Conservation (phyloP, 1,140 invertebrate species). For the Sycobia sp. region DNA sequence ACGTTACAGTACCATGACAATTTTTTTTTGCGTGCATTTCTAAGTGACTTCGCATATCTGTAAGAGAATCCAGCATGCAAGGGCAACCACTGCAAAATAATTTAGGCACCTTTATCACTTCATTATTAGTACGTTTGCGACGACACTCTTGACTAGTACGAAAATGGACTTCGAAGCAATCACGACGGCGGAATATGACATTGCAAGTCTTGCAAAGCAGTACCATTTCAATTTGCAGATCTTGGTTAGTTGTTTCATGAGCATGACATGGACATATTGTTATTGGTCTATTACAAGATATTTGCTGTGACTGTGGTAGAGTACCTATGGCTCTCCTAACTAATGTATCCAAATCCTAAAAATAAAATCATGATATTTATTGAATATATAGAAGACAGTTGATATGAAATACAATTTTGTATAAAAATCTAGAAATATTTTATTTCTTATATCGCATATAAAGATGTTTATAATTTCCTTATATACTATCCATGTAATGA, state of each 20-base stretch:
- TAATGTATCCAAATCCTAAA: too few species aligned
- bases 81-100: slow-evolving; percentile 50
- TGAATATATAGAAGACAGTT: too few species aligned
- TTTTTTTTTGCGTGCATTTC: slow-evolving; percentile 40
- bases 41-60: slow-evolving; percentile 47
- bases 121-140: slow-evolving; percentile 33
- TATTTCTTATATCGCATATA: too few species aligned
- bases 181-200: slow-evolving; percentile 45
- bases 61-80: slow-evolving; percentile 37
- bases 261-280: slow-evolving; percentile 52
- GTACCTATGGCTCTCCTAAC: too few species aligned
- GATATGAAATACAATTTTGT: too few species aligned
- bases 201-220: slow-evolving; percentile 48
- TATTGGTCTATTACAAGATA: not conserved
- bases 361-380: too few species aligned
- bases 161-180: slow-evolving; percentile 54
- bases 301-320: not conserved
- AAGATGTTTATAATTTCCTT: too few species aligned
- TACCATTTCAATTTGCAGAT: slow-evolving; percentile 53
- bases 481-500: too few species aligned
- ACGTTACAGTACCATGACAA: slow-evolving; percentile 34
- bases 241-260: slow-evolving; percentile 28
- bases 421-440: too few species aligned
- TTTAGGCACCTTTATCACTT: slow-evolving; percentile 36
- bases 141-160: slow-evolving; percentile 37